phyloP scores from a whole-genome alignment of 2,113 vertebrate species.

The Ellobius talpinus region DNA sequence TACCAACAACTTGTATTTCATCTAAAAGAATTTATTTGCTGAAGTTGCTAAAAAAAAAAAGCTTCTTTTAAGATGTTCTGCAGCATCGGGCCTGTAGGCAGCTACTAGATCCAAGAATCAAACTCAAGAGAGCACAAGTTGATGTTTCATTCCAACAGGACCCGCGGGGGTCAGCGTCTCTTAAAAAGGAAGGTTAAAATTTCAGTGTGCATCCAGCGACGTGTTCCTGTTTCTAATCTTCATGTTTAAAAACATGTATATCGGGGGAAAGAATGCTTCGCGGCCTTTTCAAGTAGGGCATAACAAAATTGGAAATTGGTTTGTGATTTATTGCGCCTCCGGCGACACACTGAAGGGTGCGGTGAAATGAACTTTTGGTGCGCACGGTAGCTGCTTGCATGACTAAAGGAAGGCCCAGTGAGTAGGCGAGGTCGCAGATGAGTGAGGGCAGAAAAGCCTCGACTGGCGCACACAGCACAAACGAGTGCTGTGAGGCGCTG shows the following conservation, averaged over 20 bases:
- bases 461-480: slow-evolving; percentile 64
- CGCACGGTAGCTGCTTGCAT: slow-evolving; percentile 80
- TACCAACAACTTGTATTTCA: slow-evolving; percentile 7
- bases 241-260: slow-evolving; percentile 76
- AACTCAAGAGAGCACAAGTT: slow-evolving; percentile 22
- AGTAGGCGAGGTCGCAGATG: slow-evolving; percentile 73
- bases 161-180: slow-evolving; percentile 44
- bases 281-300: slow-evolving; percentile 79
- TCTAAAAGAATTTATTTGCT: slow-evolving; percentile 63
- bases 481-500: slow-evolving; percentile 43
- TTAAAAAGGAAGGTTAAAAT: slow-evolving; percentile 73
- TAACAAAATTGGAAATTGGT: slow-evolving; percentile 85
- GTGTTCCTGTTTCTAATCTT: slow-evolving; percentile 69
- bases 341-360: slow-evolving; percentile 68
- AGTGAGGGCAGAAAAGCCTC: slow-evolving; percentile 81
- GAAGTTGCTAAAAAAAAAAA: slow-evolving; percentile 33
- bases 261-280: slow-evolving; percentile 69
- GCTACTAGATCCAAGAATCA: slow-evolving; percentile 5
- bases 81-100: background rate
- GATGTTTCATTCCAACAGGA: slow-evolving; percentile 64
- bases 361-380: slow-evolving; percentile 79
- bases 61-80: slow-evolving; percentile 44
- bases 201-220: slow-evolving; percentile 55
- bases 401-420: slow-evolving; percentile 80
- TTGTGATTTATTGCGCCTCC: slow-evolving; percentile 81